These are phyloP conservation scores for Tenthredo amoena DNA, from an alignment of 2,888 invertebrate genomes.

Conservation along the genomic window DNA sequence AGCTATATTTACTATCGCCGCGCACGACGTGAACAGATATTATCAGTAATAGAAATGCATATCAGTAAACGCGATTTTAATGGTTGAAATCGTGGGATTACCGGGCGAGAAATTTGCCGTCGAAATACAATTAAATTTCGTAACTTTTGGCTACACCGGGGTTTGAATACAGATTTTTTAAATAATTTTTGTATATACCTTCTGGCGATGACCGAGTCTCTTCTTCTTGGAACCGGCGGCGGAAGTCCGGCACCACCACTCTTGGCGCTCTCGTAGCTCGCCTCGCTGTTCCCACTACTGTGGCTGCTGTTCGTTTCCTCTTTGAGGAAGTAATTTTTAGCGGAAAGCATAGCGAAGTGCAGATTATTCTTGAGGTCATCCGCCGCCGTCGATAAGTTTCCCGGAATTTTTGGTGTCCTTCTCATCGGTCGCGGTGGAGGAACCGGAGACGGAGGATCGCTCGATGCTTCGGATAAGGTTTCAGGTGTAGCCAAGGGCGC, in stretches of 20 bases:
- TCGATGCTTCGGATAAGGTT: constrained; percentile 89
- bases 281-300: constrained; percentile 72
- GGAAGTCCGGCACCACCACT: constrained; percentile 68
- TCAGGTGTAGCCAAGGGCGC: constrained; percentile 92
- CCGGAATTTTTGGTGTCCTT: constrained; percentile 84
- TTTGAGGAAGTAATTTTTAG: constrained; percentile 73
- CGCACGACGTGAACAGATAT: neutral
- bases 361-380: constrained; percentile 82
- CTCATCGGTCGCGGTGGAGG: constrained; percentile 82
- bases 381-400: constrained; percentile 84
- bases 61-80: neutral
- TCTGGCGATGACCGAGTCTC: constrained; percentile 70
- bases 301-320: constrained; percentile 70
- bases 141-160: neutral
- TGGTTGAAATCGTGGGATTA: neutral
- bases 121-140: neutral
- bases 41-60: neutral
- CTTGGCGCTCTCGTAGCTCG: constrained; percentile 73
- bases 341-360: constrained; percentile 76
- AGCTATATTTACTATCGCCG: constrained; percentile 21
- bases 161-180: neutral
- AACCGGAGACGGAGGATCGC: constrained; percentile 85
- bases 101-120: neutral
- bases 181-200: constrained; percentile 62
- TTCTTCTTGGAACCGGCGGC: constrained; percentile 75